Percentiles rank a stretch among this genome's conserved stretches.
Evolutionary conservation across 1,140 invertebrate species (phyloP).

Genomic region (roundworm (Caenorhabditis elegans)): WBcel235 BX284606.5:11565001-11565500

Average conservation of each 20-base stretch:
- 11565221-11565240: conserved; percentile 54
- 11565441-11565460: conserved; percentile 34
- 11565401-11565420: conserved; percentile 61
- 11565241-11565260: not conserved
- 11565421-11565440: not conserved
- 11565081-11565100: too few species aligned
- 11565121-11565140: too few species aligned
- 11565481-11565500: conserved; percentile 57
- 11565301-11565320: conserved; percentile 63
- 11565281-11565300: conserved; percentile 62
- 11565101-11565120: too few species aligned
- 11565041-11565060: too few species aligned
- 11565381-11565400: conserved; percentile 57
- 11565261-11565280: conserved; percentile 38
- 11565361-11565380: conserved; percentile 55
- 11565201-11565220: conserved; percentile 58
- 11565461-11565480: conserved; percentile 64
- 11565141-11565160: conserved; percentile 24
- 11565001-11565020: too few species aligned
- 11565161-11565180: conserved; percentile 57
- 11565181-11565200: conserved; percentile 60
- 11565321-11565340: conserved; percentile 59
- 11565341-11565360: conserved; percentile 59
- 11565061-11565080: too few species aligned
- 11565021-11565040: too few species aligned